A percentile compares a stretch with the other conserved stretches of the same genome.
Evolutionary conservation across 2,888 invertebrate genomes (phyloP).

Genomic region (Scaptomyza parva): DNA sequence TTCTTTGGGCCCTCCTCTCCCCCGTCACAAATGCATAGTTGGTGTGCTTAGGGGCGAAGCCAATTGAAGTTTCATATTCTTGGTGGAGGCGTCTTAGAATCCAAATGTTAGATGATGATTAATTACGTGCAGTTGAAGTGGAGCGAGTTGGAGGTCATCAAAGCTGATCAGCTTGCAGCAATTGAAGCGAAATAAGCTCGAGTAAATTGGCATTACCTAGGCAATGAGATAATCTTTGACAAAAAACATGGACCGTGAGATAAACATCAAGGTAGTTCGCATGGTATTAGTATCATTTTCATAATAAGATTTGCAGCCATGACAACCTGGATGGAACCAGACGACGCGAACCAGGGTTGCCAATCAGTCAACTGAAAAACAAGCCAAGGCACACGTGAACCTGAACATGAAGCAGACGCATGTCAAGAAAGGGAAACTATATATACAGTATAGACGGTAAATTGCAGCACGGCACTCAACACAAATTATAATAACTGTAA

Average conservation of each 20-base stretch:
- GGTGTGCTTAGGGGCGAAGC: conserved; percentile 7
- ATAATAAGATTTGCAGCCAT: conserved; percentile 56
- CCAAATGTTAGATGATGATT: conserved; percentile 68
- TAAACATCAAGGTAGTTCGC: conserved; percentile 60
- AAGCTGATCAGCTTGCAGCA: conserved; percentile 37
- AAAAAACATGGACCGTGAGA: conserved; percentile 45
- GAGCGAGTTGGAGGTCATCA: conserved; percentile 38
- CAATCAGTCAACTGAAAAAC: conserved; percentile 59
- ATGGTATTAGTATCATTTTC: conserved; percentile 53
- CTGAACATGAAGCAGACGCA: too few relatives aligned
- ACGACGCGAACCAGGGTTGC: conserved; percentile 53
- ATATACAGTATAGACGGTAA: conserved; percentile 3
- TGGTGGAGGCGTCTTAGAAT: conserved; percentile 56
- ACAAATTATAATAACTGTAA: conserved; percentile 79
- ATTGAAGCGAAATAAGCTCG: conserved; percentile 64
- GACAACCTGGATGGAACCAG: conserved; percentile 54
- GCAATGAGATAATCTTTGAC: conserved; percentile 59
- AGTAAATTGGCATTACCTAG: conserved; percentile 58
- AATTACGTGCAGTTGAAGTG: conserved; percentile 63
- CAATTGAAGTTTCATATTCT: conserved; percentile 55
- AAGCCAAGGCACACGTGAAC: too few relatives aligned
- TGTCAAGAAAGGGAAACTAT: conserved; percentile 7
- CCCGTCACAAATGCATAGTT: conserved; percentile 3
- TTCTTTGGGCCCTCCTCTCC: conserved; percentile 57
- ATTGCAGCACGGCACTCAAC: conserved; percentile 65